These are phyloP conservation scores for Drosophila arizonae DNA, from an alignment of 1,140 invertebrate genomes.

Conservation along the genomic window DNA sequence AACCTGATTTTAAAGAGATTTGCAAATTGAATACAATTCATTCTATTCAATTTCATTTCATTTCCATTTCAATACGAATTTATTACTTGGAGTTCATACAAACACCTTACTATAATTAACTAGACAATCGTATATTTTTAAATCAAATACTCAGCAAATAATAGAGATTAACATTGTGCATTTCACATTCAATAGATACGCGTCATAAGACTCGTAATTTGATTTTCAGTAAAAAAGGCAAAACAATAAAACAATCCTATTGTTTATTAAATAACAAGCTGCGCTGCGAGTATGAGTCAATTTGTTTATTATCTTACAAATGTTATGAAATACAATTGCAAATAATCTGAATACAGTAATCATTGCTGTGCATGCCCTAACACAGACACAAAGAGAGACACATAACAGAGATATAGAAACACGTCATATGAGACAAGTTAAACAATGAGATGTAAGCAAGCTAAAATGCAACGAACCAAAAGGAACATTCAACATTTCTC, in stretches of 20 bases:
- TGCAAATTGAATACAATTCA: too few species aligned
- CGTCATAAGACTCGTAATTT: not conserved
- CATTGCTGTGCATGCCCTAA: too few species aligned
- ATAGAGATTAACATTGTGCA: conserved; percentile 2
- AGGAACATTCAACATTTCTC: conserved; percentile 56
- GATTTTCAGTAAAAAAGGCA: too few species aligned
- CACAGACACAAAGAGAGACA: not conserved
- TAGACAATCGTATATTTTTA: too few species aligned
- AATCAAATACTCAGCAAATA: not conserved
- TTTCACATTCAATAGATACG: conserved; percentile 6
- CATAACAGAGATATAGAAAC: not conserved
- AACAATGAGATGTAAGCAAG: conserved; percentile 54
- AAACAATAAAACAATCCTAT: conserved; percentile 13
- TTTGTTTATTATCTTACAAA: conserved; percentile 32
- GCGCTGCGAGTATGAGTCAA: conserved; percentile 22
- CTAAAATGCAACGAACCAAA: conserved; percentile 40
- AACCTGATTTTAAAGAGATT: too few species aligned
- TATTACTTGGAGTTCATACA: too few species aligned
- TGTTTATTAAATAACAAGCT: conserved; percentile 9
- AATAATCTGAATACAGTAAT: conserved; percentile 12
- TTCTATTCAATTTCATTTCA: too few species aligned
- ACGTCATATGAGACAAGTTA: conserved; percentile 21
- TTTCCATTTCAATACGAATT: too few species aligned
- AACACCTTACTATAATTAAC: too few species aligned
- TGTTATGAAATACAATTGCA: conserved; percentile 32